Evolutionary conservation across 2,888 invertebrate genomes (phyloP).

Genomic region (Monopis laevigella): DNA sequence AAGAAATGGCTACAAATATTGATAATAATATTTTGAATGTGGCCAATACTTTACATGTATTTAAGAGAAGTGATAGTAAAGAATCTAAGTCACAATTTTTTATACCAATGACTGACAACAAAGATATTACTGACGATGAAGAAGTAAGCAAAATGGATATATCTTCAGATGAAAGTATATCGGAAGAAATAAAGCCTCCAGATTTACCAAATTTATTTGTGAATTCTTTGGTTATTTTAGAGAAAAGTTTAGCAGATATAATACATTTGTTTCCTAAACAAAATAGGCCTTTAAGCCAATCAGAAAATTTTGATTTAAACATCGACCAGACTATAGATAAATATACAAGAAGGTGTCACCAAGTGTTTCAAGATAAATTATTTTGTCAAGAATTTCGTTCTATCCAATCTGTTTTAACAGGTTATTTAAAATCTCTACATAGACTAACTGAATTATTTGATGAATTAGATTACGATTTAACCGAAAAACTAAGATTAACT

Average conservation of each 20-base stretch:
- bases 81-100: conserved; percentile 61
- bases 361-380: conserved; percentile 58
- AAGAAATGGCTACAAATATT: conserved; percentile 43
- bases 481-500: conserved; percentile 50
- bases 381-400: conserved; percentile 55
- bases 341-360: conserved; percentile 55
- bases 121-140: conserved; percentile 33
- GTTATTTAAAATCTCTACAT: conserved; percentile 37
- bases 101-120: conserved; percentile 46
- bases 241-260: conserved; percentile 46
- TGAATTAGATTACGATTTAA: conserved; percentile 46
- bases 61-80: conserved; percentile 49
- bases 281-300: conserved; percentile 54
- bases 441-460: conserved; percentile 39
- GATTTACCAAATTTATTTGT: conserved; percentile 45
- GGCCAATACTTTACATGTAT: conserved; percentile 47
- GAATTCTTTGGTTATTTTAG: conserved; percentile 34
- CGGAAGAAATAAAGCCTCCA: conserved; percentile 40
- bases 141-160: conserved; percentile 49
- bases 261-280: conserved; percentile 55
- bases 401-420: conserved; percentile 42
- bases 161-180: conserved; percentile 35
- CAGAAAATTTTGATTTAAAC: conserved; percentile 51
- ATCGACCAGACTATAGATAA: conserved; percentile 54
- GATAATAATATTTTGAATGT: conserved; percentile 55